Conservation (phyloP, 2,888 invertebrate species). For the Adineta ricciae region DNA sequence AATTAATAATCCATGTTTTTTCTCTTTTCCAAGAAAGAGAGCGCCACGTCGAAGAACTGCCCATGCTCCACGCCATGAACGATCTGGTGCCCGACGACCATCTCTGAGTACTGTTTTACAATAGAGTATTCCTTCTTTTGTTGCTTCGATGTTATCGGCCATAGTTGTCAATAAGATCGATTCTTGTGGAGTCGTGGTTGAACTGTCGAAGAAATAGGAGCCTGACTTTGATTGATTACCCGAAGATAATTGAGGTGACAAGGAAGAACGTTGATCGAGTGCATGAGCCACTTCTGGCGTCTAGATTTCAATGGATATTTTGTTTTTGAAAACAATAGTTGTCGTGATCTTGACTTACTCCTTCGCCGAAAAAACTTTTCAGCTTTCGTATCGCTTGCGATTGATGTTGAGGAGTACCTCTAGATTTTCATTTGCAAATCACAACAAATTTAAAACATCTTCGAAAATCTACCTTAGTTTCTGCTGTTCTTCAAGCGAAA, state of each 20-base stretch:
- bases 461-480: not conserved
- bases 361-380: constrained; percentile 51
- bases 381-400: constrained; percentile 53
- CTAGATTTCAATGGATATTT: not conserved
- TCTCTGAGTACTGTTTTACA: constrained; percentile 31
- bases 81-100: constrained; percentile 21
- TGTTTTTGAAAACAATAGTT: not conserved
- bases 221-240: not conserved
- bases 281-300: constrained; percentile 62
- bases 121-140: constrained; percentile 31
- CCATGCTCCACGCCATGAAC: constrained; percentile 34
- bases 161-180: constrained; percentile 18
- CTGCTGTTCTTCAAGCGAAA: not conserved
- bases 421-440: not conserved
- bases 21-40: constrained; percentile 33
- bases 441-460: too few relatives aligned
- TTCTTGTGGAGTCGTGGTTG: not conserved
- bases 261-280: constrained; percentile 76
- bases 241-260: constrained; percentile 37
- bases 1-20: constrained; percentile 30
- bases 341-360: constrained; percentile 38
- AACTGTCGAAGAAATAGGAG: not conserved
- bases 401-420: constrained; percentile 51
- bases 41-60: constrained; percentile 28
- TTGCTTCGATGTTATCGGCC: constrained; percentile 10